Percentiles rank a stretch among this genome's conserved stretches.
Conservation (phyloP, 2,113 vertebrate species). For the Balaeniceps rex region DNA sequence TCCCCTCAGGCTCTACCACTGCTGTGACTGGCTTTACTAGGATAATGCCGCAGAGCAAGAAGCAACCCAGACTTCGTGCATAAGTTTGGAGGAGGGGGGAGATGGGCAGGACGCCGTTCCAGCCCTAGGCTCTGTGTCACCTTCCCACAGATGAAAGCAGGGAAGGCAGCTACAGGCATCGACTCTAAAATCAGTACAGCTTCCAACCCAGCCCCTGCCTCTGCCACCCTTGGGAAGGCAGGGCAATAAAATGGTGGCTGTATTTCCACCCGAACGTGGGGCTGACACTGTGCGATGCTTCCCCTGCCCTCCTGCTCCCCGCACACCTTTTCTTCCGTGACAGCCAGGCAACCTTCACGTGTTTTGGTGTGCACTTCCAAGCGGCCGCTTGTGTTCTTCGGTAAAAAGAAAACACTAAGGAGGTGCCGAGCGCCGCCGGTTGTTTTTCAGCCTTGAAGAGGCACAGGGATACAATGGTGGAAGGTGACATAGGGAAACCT, state of each 20-base stretch:
- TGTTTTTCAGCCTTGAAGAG: background rate
- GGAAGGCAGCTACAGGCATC: background rate
- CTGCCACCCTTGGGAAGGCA: background rate
- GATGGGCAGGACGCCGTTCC: background rate
- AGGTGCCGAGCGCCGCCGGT: no score
- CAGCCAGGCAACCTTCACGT: background rate
- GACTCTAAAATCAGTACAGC: background rate
- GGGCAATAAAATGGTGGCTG: background rate
- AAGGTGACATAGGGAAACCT: background rate
- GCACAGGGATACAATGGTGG: background rate
- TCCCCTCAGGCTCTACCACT: background rate
- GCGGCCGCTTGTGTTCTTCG: background rate
- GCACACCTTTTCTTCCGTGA: background rate
- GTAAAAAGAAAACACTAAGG: background rate
- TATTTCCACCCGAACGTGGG: background rate
- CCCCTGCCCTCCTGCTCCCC: background rate
- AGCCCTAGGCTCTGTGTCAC: background rate
- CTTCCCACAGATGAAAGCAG: background rate
- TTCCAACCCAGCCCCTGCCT: background rate
- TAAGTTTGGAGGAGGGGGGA: background rate
- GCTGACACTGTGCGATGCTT: background rate
- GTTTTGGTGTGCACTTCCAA: background rate
- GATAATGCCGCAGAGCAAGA: accelerated
- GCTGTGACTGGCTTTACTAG: background rate
- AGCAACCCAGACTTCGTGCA: background rate